These are phyloP conservation scores for Sycobia sp. DNA, from an alignment of 1,140 invertebrate species.

Conservation along the genomic window DNA sequence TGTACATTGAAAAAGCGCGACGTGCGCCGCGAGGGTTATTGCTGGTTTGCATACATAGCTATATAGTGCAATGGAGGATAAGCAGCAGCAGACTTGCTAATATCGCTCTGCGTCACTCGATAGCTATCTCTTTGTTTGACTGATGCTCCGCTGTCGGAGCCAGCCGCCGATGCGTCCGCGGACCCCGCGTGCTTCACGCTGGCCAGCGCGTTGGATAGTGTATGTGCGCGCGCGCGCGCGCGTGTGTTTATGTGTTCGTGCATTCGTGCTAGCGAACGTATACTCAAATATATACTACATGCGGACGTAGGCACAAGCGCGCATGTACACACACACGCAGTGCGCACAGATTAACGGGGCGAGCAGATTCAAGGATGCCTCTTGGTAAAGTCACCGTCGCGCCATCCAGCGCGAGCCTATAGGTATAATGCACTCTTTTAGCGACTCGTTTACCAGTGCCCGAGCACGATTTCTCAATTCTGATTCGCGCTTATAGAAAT, in stretches of 20 bases:
- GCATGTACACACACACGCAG: neutral
- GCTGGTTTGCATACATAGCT: too few species aligned
- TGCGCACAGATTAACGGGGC: neutral
- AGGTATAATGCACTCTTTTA: neutral
- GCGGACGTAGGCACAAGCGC: neutral
- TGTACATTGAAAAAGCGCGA: too few species aligned
- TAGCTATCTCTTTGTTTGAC: constrained; percentile 42
- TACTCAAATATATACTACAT: too few species aligned
- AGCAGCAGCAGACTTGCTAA: too few species aligned
- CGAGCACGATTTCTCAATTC: too few species aligned
- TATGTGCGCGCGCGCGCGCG: neutral
- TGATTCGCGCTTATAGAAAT: neutral
- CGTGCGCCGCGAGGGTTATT: too few species aligned
- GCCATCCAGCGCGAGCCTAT: neutral
- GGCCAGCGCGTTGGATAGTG: neutral
- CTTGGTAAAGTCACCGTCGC: neutral
- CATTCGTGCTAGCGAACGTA: neutral
- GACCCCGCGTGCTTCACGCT: neutral
- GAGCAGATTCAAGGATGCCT: constrained; percentile 4
- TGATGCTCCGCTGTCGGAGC: too few species aligned
- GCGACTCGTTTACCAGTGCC: too few species aligned
- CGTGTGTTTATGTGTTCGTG: too few species aligned
- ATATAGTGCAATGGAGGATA: too few species aligned
- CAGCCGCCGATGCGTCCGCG: neutral
- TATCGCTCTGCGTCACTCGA: constrained; percentile 38